A percentile compares a stretch with the other conserved stretches of the same genome.
Conservation (phyloP, 2,888 invertebrate genomes). For the Panopea generosa region DNA sequence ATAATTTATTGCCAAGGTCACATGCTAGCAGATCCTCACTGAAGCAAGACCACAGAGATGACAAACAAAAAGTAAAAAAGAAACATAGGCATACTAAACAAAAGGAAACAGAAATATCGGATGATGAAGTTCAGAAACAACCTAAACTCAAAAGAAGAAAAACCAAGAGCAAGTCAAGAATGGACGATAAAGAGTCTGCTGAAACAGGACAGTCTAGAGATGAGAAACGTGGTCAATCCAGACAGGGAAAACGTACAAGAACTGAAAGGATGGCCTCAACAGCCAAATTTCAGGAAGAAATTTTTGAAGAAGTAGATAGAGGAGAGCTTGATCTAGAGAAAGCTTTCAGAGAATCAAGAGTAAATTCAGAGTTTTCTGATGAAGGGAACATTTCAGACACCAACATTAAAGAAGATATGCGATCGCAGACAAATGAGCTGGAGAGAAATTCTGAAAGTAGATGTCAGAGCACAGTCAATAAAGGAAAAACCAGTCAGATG, state of each 20-base stretch:
- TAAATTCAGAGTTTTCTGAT: too few species aligned
- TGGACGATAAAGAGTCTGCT: not conserved
- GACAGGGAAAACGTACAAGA: not conserved
- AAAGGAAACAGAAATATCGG: not conserved
- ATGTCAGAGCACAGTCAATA: conserved; percentile 13
- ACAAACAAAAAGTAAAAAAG: not conserved
- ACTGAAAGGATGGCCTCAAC: not conserved
- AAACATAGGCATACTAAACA: not conserved
- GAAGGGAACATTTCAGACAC: too few species aligned
- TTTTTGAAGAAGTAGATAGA: too few species aligned
- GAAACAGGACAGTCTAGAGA: not conserved
- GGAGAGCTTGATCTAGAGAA: too few species aligned
- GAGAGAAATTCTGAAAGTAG: conserved; percentile 10
- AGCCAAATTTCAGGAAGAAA: too few species aligned
- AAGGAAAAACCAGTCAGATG: conserved; percentile 17
- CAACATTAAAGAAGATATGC: too few species aligned
- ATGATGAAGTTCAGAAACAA: conserved; percentile 6
- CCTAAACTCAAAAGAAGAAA: not conserved
- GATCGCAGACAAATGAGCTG: too few species aligned
- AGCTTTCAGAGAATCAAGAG: too few species aligned
- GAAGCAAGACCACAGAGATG: not conserved
- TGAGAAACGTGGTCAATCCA: not conserved
- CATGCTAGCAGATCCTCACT: conserved; percentile 12
- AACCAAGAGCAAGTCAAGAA: too few species aligned
- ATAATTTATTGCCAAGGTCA: too few species aligned